A percentile compares a stretch with the other conserved stretches of the same genome.
phyloP scores from a whole-genome alignment of 2,888 invertebrate species.

The Apodemia duryi region DNA sequence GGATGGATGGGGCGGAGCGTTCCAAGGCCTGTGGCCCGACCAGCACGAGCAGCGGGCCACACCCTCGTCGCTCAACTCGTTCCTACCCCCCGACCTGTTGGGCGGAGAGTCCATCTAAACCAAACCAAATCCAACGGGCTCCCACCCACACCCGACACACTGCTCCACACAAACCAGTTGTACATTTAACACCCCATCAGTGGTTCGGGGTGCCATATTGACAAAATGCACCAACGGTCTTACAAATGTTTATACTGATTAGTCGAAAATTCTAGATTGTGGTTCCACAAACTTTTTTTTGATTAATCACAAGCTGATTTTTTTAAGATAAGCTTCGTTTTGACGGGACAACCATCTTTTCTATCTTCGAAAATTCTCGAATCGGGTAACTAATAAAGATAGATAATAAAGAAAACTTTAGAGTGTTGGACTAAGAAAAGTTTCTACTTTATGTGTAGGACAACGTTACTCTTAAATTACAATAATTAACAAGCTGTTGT shows the following conservation, averaged over 20 bases:
- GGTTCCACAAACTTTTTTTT: too few relatives aligned
- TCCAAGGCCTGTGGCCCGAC: constrained; percentile 83
- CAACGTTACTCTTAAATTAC: too few relatives aligned
- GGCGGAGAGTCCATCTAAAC: constrained; percentile 91
- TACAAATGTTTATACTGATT: neutral
- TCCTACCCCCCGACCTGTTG: constrained; percentile 92
- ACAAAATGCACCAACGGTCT: constrained; percentile 4
- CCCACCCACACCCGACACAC: constrained; percentile 16
- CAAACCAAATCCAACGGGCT: constrained; percentile 19
- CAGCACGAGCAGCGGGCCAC: constrained; percentile 89
- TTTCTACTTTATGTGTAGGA: too few relatives aligned
- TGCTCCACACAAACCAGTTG: constrained; percentile 5
- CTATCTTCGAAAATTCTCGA: too few relatives aligned
- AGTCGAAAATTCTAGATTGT: neutral
- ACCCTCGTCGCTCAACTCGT: constrained; percentile 91
- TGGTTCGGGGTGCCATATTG: neutral
- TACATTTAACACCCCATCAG: neutral
- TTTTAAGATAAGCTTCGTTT: too few relatives aligned
- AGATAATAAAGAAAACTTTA: too few relatives aligned
- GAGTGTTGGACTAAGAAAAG: too few relatives aligned
- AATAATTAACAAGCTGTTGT: too few relatives aligned
- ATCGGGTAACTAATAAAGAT: too few relatives aligned
- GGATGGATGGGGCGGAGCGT: constrained; percentile 71
- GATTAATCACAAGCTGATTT: too few relatives aligned
- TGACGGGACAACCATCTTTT: too few relatives aligned